Evolutionary conservation across 1,140 invertebrate genomes (phyloP).

Genomic region (Brachionus manjavacas): DNA sequence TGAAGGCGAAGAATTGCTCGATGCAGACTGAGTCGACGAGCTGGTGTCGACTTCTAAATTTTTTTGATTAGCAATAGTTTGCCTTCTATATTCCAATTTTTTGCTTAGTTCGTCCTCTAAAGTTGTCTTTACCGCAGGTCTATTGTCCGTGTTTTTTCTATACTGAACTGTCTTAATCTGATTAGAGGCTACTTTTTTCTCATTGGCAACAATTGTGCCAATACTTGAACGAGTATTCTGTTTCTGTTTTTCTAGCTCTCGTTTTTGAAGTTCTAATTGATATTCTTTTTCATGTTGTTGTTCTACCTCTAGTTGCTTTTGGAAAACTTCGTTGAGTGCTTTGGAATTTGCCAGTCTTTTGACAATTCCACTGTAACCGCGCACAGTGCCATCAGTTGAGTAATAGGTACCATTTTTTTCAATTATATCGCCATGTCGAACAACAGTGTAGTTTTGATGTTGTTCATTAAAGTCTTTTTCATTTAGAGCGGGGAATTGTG

Average conservation of each 20-base stretch:
- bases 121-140: background rate
- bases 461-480: constrained; percentile 16
- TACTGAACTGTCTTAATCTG: background rate
- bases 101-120: background rate
- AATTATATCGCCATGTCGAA: constrained; percentile 35
- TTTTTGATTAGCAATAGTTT: background rate
- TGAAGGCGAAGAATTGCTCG: background rate
- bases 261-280: background rate
- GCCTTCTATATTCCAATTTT: background rate
- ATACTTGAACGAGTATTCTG: background rate
- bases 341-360: constrained; percentile 29
- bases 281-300: constrained; percentile 18
- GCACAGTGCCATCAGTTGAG: constrained; percentile 29
- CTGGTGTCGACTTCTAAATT: constrained; percentile 10
- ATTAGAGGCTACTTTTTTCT: background rate
- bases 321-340: constrained; percentile 9
- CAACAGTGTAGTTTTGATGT: constrained; percentile 33
- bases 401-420: constrained; percentile 42
- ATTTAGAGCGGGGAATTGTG: constrained; percentile 34
- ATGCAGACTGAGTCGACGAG: background rate
- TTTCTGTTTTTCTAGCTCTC: constrained; percentile 12
- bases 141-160: background rate
- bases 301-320: constrained; percentile 23
- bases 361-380: constrained; percentile 32
- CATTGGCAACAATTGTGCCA: background rate